These are phyloP conservation scores for Sinohyriopsis cumingii DNA, from an alignment of 2,888 invertebrate species.

Conservation along the genomic window DNA sequence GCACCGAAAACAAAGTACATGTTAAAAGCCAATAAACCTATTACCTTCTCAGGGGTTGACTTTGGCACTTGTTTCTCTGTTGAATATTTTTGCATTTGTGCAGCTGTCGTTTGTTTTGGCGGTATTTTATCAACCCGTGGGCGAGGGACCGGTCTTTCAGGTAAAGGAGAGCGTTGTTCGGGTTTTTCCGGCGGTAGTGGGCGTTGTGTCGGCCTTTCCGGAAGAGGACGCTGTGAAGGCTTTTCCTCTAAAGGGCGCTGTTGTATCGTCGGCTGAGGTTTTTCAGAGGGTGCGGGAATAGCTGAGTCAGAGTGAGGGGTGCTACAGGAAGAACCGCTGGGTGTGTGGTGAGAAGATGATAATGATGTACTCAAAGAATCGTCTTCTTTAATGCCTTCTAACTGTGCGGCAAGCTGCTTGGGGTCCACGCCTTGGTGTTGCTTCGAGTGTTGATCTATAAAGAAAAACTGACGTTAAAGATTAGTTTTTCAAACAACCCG, in stretches of 20 bases:
- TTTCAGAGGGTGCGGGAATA: slow-evolving; percentile 58
- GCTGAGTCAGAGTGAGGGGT: slow-evolving; percentile 64
- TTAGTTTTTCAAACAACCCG: no score
- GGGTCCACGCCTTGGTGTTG: slow-evolving; percentile 65
- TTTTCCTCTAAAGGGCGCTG: slow-evolving; percentile 7
- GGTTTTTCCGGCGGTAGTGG: slow-evolving; percentile 5
- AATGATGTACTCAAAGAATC: slow-evolving; percentile 64
- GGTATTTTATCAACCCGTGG: background rate
- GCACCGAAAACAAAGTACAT: background rate
- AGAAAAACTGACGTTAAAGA: background rate
- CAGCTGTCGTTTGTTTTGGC: background rate
- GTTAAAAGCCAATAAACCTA: background rate
- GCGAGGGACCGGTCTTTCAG: slow-evolving; percentile 2
- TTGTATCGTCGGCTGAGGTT: slow-evolving; percentile 21
- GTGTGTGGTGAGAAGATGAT: slow-evolving; percentile 65
- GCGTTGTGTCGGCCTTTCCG: background rate
- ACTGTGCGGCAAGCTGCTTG: slow-evolving; percentile 62
- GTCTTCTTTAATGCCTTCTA: slow-evolving; percentile 64
- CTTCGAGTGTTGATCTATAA: slow-evolving; percentile 29
- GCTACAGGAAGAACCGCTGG: slow-evolving; percentile 66
- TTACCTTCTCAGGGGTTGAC: background rate
- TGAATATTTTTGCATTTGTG: slow-evolving; percentile 10
- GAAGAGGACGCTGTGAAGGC: slow-evolving; percentile 3
- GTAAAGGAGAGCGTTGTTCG: slow-evolving; percentile 3
- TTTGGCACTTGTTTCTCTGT: slow-evolving; percentile 11